Evolutionary conservation across 2,797 vertebrate species (phyloP).

Genomic region (Nyctalus aviator): DNA sequence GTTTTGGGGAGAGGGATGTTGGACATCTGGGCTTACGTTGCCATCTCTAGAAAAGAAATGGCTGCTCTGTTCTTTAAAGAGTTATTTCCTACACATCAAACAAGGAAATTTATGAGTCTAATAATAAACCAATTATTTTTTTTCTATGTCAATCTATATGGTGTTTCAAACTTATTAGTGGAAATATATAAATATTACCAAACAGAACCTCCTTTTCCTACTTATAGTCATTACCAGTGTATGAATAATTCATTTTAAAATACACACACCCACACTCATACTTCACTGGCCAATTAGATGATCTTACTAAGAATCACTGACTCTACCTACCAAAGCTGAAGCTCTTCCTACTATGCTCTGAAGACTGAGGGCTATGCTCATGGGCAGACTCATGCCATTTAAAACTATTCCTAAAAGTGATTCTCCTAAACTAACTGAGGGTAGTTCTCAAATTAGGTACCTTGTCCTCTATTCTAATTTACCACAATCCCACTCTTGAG

Average conservation of each 20-base stretch:
- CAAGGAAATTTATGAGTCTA: background rate
- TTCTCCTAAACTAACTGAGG: background rate
- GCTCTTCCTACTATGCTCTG: background rate
- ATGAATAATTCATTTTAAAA: background rate
- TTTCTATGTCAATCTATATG: background rate
- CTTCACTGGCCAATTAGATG: background rate
- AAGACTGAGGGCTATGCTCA: rapidly evolving
- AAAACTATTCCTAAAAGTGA: background rate
- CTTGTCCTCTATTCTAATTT: background rate
- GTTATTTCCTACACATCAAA: conserved; percentile 15
- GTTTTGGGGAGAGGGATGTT: background rate
- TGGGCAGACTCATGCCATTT: background rate
- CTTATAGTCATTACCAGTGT: background rate
- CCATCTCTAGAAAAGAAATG: background rate
- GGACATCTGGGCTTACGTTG: background rate
- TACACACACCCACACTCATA: background rate
- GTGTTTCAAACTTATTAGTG: background rate
- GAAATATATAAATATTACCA: background rate
- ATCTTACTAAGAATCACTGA: background rate
- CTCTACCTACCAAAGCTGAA: background rate
- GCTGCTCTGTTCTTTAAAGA: background rate
- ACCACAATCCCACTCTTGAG: background rate
- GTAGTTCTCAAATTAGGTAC: background rate
- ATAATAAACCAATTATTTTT: background rate
- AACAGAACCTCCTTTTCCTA: background rate